Base-by-base conservation (phyloP, 2,113 vertebrate genomes). In the Muntiacus muntjak region DNA sequence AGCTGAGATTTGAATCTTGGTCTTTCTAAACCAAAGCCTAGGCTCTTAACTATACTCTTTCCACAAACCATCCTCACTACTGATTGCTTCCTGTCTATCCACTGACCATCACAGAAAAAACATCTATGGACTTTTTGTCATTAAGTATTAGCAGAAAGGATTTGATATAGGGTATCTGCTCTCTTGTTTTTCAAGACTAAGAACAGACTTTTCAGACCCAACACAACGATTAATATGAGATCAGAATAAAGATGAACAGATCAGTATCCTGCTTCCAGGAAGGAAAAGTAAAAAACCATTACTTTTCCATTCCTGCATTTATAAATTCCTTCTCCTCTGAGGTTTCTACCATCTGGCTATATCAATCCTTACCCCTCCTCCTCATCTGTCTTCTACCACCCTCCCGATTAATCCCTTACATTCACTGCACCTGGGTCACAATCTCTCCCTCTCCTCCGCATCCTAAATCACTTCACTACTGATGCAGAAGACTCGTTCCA, bases 351-450 rank as follows among this genome's bases (percentile, higher is more conserved):
- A 97, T 94, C 92, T 97, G 97, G 94, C 67, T 93, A 4, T 36
- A 82, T 81, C 76, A 71, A 58, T 85, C 50, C 60, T 58, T 28
- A 91, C 21, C 74, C 45, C 52, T 81, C 50, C 67, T 92, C 78
- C n/a, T 97, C 82, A 87, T 94, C 89, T 96, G 91, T 89, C 95
- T 95, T 87, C 64, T 62, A 95, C 33, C 76, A 95, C 55, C n/a
- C 67, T 97, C 54, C 19, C 0, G 2, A 94, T 94, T 84, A 97
- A 91, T 89, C 28, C 62, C 47, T 52, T 95, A 79, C 55, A 60
- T 91, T 97, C 71, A 60, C 15, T 87, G 94, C 87, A 97, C 91
- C 95, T 97, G 97, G 84, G 91, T 93, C 95, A 96, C 96, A 92
- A 40, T 91, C 54, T 2, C 87, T 57, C 25, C 95, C 16, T 92